Base-by-base conservation (phyloP, 2,113 vertebrate species). In the Zosterops borbonicus region DNA sequence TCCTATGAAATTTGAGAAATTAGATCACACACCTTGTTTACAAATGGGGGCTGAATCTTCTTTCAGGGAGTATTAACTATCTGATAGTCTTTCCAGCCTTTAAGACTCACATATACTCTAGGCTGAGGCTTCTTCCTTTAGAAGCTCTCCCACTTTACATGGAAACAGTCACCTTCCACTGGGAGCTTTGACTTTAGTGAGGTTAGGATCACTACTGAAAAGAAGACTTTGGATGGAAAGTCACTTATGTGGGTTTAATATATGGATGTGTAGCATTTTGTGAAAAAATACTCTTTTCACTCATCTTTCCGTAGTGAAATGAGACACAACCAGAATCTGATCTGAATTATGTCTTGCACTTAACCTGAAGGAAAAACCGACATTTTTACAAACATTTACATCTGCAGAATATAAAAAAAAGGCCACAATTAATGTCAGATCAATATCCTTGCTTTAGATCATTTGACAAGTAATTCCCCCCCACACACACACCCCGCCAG, bases 381-480 rank as follows among this genome's bases (percentile, higher is more conserved):
- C 53, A 49, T 81, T 77, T 79, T 81, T 67, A 52, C 20, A 87
- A 90, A 44, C n/a, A 82, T 83, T 88, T 60, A 56, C 52, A 82
- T 67, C 52, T 83, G 73, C 31, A 86, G 44, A 64, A 87, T 75
- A 55, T 64, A 77, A 88, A 94, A 94, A 91, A 91, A 79, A 85
- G 27, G 27, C 90, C 39, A 71, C 52, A 56, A 83, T 58, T 62
- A 42, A 88, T 77, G 56, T 16, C 74, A 93, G 71, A 95, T 92
- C 76, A 65, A 79, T 96, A 95, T 58, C 39, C 29, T 87, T 60
- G 65, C 70, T 91, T 89, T 90, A 91, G 64, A 91, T 77, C 50
- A 71, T 58, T 53, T 84, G 79, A 76, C 44, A 93, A 90, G 29
- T 37, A 95, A 64, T 81, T 96, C 41, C 67, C 23, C 27, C 23